Evolutionary conservation across 1,140 invertebrate genomes (phyloP), one percentile per base, ranked within the genome.

Genomic region (Teleogryllus occipitalis): DNA sequence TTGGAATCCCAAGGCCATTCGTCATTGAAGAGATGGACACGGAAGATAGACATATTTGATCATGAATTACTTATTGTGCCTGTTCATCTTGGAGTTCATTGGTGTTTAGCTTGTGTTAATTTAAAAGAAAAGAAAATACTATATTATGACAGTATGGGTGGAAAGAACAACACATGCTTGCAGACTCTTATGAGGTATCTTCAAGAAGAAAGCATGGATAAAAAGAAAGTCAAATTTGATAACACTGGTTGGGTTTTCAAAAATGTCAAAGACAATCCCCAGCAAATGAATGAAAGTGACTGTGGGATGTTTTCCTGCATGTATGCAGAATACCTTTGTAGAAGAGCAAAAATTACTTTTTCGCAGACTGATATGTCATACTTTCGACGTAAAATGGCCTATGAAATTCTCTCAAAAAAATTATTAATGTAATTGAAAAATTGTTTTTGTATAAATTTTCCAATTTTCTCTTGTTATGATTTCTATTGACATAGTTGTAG

Each of bases 281-380:
- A 95, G 82, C 98, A 99, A 87, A 94, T 94, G 91, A 99, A 99
- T 87, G 96, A 96, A 21, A 96, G 94, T 84, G 98, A 99, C 86
- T 99, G 98, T 87, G 98, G 98, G 7, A 95, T 99, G 87, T 99
- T 99, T 86, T 91, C 96, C 1, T 98, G 97, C 86, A 98, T 96
- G 85, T 98, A 95, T 88, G 97, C 97, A 0, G 97, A 99, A 86
- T 98, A 95, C 86, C 87, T 95, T n/a, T 90, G 91, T 0, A 89
- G 96, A 75, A 90, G 93, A 83, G 93, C 91, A 15, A 91, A 90
- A 72, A 95, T 98, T 82, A 90, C 89, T 27, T 95, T 95, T 84
- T 86, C 88, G 0, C 96, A 98, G 87, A 90, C 95, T 47, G 87
- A 99, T 85, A 99, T 99, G 97, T 95, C 94, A 0, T 97, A 97